These are phyloP conservation scores for Nibea albiflora DNA, from an alignment of 2,113 vertebrate genomes.

Conservation along the genomic window DNA sequence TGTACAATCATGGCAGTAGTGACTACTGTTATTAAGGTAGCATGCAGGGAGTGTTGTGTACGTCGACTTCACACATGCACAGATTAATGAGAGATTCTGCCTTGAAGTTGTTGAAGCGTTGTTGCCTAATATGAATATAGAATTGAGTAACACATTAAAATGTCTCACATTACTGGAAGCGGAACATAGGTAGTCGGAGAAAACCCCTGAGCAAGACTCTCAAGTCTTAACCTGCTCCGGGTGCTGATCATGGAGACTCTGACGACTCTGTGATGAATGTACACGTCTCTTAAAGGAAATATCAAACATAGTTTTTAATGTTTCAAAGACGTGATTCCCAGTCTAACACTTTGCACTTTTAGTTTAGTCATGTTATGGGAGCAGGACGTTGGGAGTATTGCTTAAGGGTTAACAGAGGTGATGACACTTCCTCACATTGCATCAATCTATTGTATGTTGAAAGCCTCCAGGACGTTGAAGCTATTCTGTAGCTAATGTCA, in stretches of 20 bases:
- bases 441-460: conserved; percentile 39
- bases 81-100: not conserved
- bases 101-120: not conserved
- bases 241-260: not conserved
- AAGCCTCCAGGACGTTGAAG: conserved; percentile 21
- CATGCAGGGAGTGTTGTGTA: not conserved
- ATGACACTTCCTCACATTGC: conserved; percentile 53
- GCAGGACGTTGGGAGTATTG: conserved; percentile 18
- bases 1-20: not conserved
- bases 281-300: not conserved
- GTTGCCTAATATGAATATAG: no score
- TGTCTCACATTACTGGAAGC: not conserved
- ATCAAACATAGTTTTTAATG: not conserved
- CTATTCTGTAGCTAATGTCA: conserved; percentile 28
- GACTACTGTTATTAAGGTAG: not conserved
- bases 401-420: conserved; percentile 36
- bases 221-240: not conserved
- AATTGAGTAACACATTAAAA: not conserved
- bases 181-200: not conserved
- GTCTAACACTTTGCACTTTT: not conserved
- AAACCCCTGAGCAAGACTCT: not conserved
- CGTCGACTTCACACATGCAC: not conserved
- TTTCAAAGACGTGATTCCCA: not conserved
- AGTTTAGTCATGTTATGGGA: not conserved
- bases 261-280: not conserved